Conservation (phyloP, 2,113 vertebrate genomes). For the Gracilinanus agilis region DNA sequence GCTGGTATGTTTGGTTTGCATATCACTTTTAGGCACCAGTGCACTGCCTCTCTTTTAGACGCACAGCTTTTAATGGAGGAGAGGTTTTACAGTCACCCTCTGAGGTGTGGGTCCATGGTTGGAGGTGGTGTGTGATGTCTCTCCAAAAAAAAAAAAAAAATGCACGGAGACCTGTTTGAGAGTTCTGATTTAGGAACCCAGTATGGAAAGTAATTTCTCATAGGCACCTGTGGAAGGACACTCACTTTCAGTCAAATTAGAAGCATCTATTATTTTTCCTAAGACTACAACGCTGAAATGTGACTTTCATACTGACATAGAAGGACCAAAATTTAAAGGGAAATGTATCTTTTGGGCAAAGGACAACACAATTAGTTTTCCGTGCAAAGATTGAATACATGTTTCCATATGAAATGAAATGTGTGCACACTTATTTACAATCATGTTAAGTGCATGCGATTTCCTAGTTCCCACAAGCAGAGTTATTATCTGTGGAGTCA, state of each 20-base stretch:
- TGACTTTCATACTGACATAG: background rate
- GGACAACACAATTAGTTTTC: background rate
- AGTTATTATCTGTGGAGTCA: background rate
- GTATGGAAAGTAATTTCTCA: conserved; percentile 45
- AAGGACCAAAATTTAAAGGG: background rate
- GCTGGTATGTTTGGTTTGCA: conserved; percentile 52
- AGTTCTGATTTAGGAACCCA: conserved; percentile 59
- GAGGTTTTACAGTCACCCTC: background rate
- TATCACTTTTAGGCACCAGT: conserved; percentile 44
- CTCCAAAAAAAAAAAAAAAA: conserved; percentile 18
- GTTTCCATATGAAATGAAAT: background rate
- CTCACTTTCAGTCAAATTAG: background rate
- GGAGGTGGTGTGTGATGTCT: background rate
- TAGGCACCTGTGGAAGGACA: conserved; percentile 61
- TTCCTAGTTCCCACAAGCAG: background rate
- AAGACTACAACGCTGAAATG: background rate
- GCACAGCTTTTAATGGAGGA: conserved; percentile 17
- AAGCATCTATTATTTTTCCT: conserved; percentile 19
- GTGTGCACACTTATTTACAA: background rate
- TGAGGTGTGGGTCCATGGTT: background rate
- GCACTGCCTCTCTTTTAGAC: conserved; percentile 45
- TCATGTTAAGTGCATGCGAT: background rate
- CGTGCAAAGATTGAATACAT: background rate
- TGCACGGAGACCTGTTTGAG: conserved; percentile 47
- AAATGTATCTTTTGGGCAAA: rapidly evolving